Conservation (phyloP, 2,113 vertebrate genomes). For the Ascaphus truei region DNA sequence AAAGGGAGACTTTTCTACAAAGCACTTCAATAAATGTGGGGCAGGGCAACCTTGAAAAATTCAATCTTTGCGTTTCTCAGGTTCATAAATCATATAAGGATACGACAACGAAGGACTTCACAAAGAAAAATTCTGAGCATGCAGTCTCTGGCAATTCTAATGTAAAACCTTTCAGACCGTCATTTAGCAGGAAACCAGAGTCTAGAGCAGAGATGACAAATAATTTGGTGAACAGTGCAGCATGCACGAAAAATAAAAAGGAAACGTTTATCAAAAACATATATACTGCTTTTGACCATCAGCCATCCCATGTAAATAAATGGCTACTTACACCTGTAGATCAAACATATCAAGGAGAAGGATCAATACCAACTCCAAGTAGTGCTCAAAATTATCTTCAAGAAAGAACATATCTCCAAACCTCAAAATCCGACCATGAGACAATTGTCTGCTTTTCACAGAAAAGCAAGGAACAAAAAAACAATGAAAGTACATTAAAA, state of each 20-base stretch:
- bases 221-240: background rate
- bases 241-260: background rate
- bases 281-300: background rate
- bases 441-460: constrained; percentile 29
- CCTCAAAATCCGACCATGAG: no score
- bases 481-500: constrained; percentile 32
- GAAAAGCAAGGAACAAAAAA: constrained; percentile 33
- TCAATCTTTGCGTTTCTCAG: background rate
- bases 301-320: no score
- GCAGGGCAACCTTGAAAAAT: background rate
- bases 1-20: constrained; percentile 30
- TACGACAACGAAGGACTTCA: background rate
- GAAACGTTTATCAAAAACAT: background rate
- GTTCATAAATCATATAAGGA: background rate
- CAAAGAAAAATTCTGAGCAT: background rate
- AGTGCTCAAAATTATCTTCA: background rate
- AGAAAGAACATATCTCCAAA: constrained; percentile 29
- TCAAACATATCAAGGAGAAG: no score
- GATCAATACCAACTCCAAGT: background rate
- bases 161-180: background rate
- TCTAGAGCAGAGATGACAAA: background rate
- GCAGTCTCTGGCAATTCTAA: background rate
- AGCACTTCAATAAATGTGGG: no score
- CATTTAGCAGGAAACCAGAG: constrained; percentile 33
- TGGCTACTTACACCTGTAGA: no score